Evolutionary conservation across 2,113 vertebrate genomes (phyloP).

Genomic region (Silurus asotus): DNA sequence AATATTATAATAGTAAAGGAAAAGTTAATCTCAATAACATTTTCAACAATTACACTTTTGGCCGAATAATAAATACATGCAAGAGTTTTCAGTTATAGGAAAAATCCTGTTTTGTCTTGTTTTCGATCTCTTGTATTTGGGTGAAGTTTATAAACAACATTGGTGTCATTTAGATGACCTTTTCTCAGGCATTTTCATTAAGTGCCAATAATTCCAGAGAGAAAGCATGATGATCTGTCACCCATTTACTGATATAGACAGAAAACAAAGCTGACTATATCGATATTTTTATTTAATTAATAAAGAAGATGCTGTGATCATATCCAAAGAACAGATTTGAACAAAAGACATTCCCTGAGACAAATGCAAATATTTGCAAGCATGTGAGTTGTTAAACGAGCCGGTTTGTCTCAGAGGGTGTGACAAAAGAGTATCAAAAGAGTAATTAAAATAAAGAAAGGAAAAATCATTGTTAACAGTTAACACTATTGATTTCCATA

Average conservation of each 20-base stretch:
- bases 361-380: not conserved
- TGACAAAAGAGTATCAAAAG: conserved; percentile 25
- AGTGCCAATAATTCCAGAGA: conserved; percentile 18
- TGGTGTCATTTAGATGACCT: not conserved
- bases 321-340: not conserved
- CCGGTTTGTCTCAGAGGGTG: conserved; percentile 11
- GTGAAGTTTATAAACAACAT: not conserved
- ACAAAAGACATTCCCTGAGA: not conserved
- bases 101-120: not conserved
- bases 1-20: not conserved
- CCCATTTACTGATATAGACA: not conserved
- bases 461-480: not conserved
- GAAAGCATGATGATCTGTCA: not conserved
- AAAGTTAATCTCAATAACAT: not conserved
- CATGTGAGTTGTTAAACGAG: not conserved
- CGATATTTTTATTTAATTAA: not conserved
- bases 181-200: not conserved
- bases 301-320: not conserved
- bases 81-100: not conserved
- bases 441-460: conserved; percentile 1
- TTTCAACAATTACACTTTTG: not conserved
- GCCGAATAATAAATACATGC: not conserved
- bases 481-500: conserved; percentile 17
- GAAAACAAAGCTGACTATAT: not conserved
- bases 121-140: not conserved